phyloP scores from a whole-genome alignment of 2,888 invertebrate genomes.

The Coleophora flavipennella region DNA sequence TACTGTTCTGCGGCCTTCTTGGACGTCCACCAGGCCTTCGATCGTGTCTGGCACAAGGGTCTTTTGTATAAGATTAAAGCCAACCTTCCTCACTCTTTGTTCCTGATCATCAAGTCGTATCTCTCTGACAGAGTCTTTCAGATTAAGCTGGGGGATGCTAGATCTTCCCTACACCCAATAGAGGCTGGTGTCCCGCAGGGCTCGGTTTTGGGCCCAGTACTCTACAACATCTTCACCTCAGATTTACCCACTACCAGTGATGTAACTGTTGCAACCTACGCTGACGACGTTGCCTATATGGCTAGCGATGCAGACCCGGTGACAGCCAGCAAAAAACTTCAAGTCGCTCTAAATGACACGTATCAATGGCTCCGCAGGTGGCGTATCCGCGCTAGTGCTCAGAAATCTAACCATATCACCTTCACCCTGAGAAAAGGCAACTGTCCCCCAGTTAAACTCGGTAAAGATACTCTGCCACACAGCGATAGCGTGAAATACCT shows the following conservation, averaged over 20 bases:
- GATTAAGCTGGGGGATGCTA: neutral
- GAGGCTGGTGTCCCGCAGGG: constrained; percentile 5
- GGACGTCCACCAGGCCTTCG: constrained; percentile 19
- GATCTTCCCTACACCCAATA: constrained; percentile 1
- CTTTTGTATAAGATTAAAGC: constrained; percentile 14
- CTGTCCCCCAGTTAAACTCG: constrained; percentile 6
- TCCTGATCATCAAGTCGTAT: constrained; percentile 2
- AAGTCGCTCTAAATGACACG: constrained; percentile 1
- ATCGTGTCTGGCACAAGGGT: constrained; percentile 18
- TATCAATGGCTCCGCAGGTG: constrained; percentile 8
- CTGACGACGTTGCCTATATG: constrained; percentile 10
- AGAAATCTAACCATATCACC: constrained; percentile 9
- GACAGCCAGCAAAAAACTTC: constrained; percentile 4
- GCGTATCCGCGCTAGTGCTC: constrained; percentile 7
- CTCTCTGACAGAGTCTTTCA: constrained; percentile 1
- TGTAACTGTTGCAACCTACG: constrained; percentile 8
- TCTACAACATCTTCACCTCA: constrained; percentile 6
- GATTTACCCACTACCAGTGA: constrained; percentile 2
- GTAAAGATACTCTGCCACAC: neutral
- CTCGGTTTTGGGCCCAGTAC: constrained; percentile 5
- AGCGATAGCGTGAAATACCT: constrained; percentile 3
- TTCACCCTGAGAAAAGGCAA: constrained; percentile 6
- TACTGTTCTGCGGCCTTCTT: constrained; percentile 18
- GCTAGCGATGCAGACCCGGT: constrained; percentile 3
- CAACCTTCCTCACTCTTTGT: constrained; percentile 3